Percentiles rank a stretch among this genome's conserved stretches.
Conservation (phyloP, 2,888 invertebrate species). For the Lasioglossum calceatum region DNA sequence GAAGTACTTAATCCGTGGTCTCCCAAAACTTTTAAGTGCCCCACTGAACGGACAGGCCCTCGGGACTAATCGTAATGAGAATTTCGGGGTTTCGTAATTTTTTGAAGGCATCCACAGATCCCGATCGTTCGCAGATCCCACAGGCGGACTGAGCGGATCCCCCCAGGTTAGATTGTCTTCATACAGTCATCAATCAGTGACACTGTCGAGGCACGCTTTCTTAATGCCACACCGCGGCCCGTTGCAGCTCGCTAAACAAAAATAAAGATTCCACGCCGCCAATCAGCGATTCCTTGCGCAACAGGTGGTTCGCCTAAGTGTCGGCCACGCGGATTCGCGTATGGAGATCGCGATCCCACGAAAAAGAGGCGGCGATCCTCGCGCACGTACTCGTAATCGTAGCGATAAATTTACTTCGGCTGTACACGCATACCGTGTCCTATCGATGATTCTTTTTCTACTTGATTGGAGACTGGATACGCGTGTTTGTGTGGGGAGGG, state of each 20-base stretch:
- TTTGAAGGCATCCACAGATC: neutral
- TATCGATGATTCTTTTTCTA: neutral
- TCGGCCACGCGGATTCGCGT: neutral
- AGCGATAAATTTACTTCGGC: conserved; percentile 36
- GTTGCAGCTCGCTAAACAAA: conserved; percentile 41
- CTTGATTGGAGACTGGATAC: neutral
- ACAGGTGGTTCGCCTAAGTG: conserved; percentile 48
- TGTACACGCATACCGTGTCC: neutral
- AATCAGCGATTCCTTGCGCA: conserved; percentile 43
- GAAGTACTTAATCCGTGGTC: no score
- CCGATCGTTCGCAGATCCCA: conserved; percentile 4
- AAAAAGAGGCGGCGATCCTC: conserved; percentile 15
- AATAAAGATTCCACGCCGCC: conserved; percentile 51
- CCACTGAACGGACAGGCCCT: neutral
- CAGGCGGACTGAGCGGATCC: neutral
- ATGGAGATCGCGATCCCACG: conserved; percentile 9
- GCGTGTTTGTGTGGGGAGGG: neutral
- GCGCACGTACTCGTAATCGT: conserved; percentile 33
- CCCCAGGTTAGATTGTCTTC: conserved; percentile 40
- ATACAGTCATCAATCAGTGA: conserved; percentile 49
- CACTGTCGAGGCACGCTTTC: conserved; percentile 45
- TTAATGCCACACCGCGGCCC: conserved; percentile 42
- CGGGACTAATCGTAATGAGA: neutral
- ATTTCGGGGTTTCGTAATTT: neutral
- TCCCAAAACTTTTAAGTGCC: neutral